These are phyloP conservation scores for Linnaemya vulpina DNA, from an alignment of 2,888 invertebrate species.

Conservation along the genomic window DNA sequence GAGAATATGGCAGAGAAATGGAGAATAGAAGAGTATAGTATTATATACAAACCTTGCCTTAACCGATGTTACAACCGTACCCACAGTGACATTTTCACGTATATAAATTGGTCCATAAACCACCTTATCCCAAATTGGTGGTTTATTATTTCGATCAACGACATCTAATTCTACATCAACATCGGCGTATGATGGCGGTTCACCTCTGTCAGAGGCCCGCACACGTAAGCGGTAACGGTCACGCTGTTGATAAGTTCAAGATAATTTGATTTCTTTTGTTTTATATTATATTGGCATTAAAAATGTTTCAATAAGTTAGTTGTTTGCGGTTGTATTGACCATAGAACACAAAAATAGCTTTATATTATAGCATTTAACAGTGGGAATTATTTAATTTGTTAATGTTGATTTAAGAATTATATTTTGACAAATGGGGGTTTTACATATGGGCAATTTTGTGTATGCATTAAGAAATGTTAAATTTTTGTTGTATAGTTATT, in stretches of 20 bases:
- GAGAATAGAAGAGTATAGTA: conserved; percentile 21
- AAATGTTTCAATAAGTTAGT: conserved; percentile 43
- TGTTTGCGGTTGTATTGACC: conserved; percentile 45
- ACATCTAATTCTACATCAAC: conserved; percentile 99
- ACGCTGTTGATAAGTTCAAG: conserved; percentile 85
- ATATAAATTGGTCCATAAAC: conserved; percentile 98
- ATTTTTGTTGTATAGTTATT: conserved; percentile 37
- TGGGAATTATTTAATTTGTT: conserved; percentile 19
- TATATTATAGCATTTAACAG: conserved; percentile 47
- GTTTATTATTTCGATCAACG: conserved; percentile 99
- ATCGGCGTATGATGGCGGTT: conserved; percentile 95
- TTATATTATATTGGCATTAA: conserved; percentile 9
- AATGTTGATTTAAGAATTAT: conserved; percentile 3
- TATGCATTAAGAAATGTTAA: conserved; percentile 43
- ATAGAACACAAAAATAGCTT: conserved; percentile 32
- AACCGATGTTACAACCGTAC: conserved; percentile 98
- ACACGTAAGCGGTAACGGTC: conserved; percentile 98
- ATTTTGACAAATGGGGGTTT: conserved; percentile 13
- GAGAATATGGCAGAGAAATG: conserved; percentile 15
- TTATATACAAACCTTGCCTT: conserved; percentile 97
- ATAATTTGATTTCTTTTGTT: conserved; percentile 45
- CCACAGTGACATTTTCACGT: conserved; percentile 99
- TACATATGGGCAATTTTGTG: conserved; percentile 49
- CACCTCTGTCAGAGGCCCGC: conserved; percentile 97
- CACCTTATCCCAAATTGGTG: conserved; percentile 97